These are phyloP conservation scores for Oasisia sp. DNA, from an alignment of 2,888 invertebrate genomes.

Conservation along the genomic window DNA sequence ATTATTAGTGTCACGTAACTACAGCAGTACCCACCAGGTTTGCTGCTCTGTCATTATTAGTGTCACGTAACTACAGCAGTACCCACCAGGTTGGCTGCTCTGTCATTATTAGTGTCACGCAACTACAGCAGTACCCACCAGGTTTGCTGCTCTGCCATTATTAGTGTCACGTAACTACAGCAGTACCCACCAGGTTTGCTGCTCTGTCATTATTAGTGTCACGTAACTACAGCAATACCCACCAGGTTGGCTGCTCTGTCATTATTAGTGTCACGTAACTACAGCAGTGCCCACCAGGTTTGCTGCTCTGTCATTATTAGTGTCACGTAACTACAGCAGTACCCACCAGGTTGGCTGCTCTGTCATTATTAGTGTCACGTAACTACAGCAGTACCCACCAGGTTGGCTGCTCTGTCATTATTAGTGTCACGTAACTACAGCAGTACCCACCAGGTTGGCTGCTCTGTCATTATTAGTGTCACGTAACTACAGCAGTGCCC, in stretches of 20 bases:
- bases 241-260: constrained; percentile 77
- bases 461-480: too few species aligned
- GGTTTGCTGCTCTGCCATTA: constrained; percentile 77
- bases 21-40: constrained; percentile 70
- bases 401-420: constrained; percentile 77
- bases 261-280: too few species aligned
- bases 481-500: constrained; percentile 34
- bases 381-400: constrained; percentile 64
- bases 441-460: constrained; percentile 74
- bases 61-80: neutral
- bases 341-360: constrained; percentile 76
- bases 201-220: too few species aligned
- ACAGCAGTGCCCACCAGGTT: constrained; percentile 70
- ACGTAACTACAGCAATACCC: constrained; percentile 34
- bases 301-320: constrained; percentile 76
- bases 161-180: too few species aligned
- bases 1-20: too few species aligned
- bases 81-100: constrained; percentile 76
- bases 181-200: constrained; percentile 74
- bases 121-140: constrained; percentile 64
- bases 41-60: constrained; percentile 76
- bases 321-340: neutral
- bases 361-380: too few species aligned
- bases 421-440: too few species aligned
- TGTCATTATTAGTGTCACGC: too few species aligned